These are phyloP conservation scores for Crotalus horridus DNA, from an alignment of 2,113 vertebrate species.

Conservation along the genomic window DNA sequence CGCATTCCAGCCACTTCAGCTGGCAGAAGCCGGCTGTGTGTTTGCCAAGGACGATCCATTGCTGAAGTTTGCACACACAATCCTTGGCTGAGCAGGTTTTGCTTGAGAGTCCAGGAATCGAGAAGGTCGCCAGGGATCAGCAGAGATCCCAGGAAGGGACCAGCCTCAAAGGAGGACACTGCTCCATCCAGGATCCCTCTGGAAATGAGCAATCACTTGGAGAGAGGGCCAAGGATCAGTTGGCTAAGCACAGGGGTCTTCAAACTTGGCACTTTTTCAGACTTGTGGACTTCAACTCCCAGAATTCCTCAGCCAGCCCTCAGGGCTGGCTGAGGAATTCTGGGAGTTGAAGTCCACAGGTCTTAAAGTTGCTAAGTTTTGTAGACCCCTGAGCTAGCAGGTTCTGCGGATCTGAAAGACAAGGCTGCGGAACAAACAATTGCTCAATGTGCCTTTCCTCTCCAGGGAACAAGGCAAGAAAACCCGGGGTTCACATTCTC, in stretches of 20 bases:
- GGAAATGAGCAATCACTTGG: background rate
- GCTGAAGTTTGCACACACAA: accelerated
- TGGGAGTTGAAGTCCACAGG: no score
- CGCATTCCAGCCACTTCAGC: background rate
- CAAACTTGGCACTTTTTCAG: no score
- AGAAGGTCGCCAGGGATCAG: background rate
- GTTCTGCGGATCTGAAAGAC: background rate
- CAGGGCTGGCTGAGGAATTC: no score
- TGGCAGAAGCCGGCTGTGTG: background rate
- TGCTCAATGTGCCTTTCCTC: background rate
- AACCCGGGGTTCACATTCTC: background rate
- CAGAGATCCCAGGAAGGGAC: background rate
- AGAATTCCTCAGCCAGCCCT: no score
- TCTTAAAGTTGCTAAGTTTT: no score
- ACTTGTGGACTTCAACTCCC: no score
- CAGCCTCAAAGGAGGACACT: no score
- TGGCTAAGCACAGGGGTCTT: no score
- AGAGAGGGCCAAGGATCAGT: background rate
- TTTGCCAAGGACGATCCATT: background rate
- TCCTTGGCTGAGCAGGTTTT: background rate
- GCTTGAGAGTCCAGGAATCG: background rate
- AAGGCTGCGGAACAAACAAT: background rate
- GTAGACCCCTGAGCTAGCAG: background rate
- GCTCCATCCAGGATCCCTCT: background rate
- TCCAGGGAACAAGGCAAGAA: background rate